phyloP scores from a whole-genome alignment of 2,888 invertebrate genomes.

The Ochropleura leucogaster region DNA sequence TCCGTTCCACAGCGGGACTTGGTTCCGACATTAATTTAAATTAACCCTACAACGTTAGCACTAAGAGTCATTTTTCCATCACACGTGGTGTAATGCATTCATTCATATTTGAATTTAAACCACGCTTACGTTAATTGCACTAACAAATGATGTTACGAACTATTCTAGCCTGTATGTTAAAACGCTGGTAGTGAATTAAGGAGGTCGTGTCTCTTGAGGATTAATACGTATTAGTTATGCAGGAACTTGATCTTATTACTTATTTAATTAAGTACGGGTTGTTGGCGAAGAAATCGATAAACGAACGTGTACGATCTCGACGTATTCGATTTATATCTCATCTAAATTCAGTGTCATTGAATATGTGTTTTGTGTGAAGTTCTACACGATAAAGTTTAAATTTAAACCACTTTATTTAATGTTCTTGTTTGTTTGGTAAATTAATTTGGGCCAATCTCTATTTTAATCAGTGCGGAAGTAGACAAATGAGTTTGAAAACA shows the following conservation, averaged over 20 bases:
- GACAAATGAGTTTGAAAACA: conserved; percentile 48
- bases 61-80: conserved; percentile 59
- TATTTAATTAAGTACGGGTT: conserved; percentile 74
- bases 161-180: conserved; percentile 53
- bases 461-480: conserved; percentile 43
- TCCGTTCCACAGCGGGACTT: conserved; percentile 59
- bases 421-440: conserved; percentile 40
- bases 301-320: conserved; percentile 39
- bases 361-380: conserved; percentile 8
- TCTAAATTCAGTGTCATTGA: conserved; percentile 19
- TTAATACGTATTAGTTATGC: conserved; percentile 70
- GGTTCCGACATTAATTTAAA: conserved; percentile 60
- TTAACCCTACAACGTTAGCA: conserved; percentile 52
- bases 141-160: conserved; percentile 64
- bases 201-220: conserved; percentile 67
- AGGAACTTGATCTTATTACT: conserved; percentile 76
- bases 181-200: conserved; percentile 48
- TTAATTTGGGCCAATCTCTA: conserved; percentile 35
- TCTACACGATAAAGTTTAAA: conserved; percentile 28
- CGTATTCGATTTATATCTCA: conserved; percentile 23
- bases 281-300: conserved; percentile 62
- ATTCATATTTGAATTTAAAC: conserved; percentile 65
- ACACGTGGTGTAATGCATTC: conserved; percentile 56
- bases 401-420: conserved; percentile 30
- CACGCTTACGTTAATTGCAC: conserved; percentile 64